Evolutionary conservation across 1,140 invertebrate genomes (phyloP), one percentile per base, ranked within the genome.

Genomic region (Bombus breviceps): DNA sequence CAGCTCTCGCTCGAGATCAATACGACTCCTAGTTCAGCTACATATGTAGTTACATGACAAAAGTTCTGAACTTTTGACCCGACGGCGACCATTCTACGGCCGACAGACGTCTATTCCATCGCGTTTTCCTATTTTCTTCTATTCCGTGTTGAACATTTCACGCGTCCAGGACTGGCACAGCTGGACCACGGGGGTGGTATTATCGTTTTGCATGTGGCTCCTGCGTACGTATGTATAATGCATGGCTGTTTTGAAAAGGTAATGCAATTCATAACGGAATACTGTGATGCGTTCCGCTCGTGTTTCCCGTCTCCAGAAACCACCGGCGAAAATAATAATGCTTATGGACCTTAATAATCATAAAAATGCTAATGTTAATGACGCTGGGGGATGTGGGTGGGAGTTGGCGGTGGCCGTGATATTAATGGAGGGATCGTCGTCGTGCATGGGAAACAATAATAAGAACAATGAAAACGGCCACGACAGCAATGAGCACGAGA

Each of bases 291-390:
- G 66, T 79, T 43, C n/a, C 39, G 13, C 25, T 9, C 5, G 73
- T 47, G 43, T 43, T 80, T 37, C 25, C 13, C 28, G 43, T 47
- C 22, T 25, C 22, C 4, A 1, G 41, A 43, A 68, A 22, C 1
- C n/a, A 28, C 53, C 18, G 32, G 25, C 39, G 22, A 43, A 59
- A 81, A 81, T 85, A 85, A 64, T 79, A 75, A 81, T 25, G 59
- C 62, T 81, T n/a, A 13, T 28, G 53, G 72, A 39, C 79, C 59
- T 81, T 85, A 75, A 81, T 85, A 85, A 85, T 81, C 78, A 57
- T 81, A 85, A 81, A 85, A 75, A 74, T 85, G 84, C 57, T 81
- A 85, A 85, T 74, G 77, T 72, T 85, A 74, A 81, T 22, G 71
- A 64, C 39, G 34, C 2, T 1, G 22, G 5, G 12, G 10, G 13